Evolutionary conservation across 2,797 vertebrate species (phyloP).

Genomic region (Girardinus metallicus): DNA sequence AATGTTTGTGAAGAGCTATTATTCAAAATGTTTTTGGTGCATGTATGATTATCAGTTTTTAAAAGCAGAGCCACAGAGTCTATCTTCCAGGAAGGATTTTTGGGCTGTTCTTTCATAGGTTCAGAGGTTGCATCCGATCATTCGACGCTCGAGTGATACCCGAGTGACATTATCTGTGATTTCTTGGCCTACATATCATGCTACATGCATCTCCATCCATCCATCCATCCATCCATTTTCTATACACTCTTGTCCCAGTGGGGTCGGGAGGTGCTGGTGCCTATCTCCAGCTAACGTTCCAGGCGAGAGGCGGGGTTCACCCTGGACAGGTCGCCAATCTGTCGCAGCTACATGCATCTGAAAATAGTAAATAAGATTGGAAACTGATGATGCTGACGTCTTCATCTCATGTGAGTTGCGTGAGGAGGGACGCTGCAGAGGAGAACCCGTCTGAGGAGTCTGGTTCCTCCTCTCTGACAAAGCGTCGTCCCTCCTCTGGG

Average conservation of each 20-base stretch:
- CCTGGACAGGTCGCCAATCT: too few relatives aligned
- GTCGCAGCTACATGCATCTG: background rate
- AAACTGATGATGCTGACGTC: background rate
- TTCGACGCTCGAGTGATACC: background rate
- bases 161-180: too few relatives aligned
- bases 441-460: slow-evolving; percentile 48
- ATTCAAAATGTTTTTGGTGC: background rate
- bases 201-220: background rate
- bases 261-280: too few relatives aligned
- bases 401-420: background rate
- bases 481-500: slow-evolving; percentile 52
- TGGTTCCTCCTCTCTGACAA: slow-evolving; percentile 34
- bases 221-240: too few relatives aligned
- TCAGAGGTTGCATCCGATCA: background rate
- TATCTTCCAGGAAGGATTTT: background rate
- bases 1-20: background rate
- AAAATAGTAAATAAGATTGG: background rate
- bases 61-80: background rate
- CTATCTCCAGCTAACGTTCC: too few relatives aligned
- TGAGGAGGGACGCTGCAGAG: slow-evolving; percentile 24
- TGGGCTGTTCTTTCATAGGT: background rate
- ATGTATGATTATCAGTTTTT: background rate
- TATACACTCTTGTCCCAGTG: too few relatives aligned
- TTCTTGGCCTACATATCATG: background rate
- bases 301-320: too few relatives aligned